phyloP scores from a whole-genome alignment of 1,140 invertebrate genomes.

The Caenorhabditis briggsae region DNA sequence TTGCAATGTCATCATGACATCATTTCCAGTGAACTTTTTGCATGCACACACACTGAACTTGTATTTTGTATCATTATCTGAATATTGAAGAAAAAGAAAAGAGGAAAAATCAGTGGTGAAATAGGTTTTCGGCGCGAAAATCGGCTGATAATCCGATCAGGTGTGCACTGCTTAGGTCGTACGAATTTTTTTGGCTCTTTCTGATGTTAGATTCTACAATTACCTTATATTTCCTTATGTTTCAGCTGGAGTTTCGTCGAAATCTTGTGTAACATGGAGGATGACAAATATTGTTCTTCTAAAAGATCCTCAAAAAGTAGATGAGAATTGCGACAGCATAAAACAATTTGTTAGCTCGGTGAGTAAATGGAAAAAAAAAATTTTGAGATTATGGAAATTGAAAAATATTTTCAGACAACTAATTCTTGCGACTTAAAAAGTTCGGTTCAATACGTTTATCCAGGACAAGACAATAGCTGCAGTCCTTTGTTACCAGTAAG shows the following conservation, averaged over 20 bases:
- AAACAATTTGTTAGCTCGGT: background rate
- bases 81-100: background rate
- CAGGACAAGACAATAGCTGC: background rate
- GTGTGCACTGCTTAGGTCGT: slow-evolving; percentile 17
- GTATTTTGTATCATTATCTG: too few species aligned
- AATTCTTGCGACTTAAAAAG: background rate
- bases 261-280: background rate
- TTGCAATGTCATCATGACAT: slow-evolving; percentile 23
- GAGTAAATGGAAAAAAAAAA: background rate
- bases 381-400: background rate
- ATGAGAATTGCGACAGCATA: background rate
- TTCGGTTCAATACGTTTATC: background rate
- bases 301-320: background rate
- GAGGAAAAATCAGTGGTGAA: background rate
- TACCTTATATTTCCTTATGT: background rate
- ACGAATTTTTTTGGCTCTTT: background rate
- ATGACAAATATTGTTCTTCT: slow-evolving; percentile 18
- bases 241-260: background rate
- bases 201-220: background rate
- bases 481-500: background rate
- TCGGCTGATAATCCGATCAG: slow-evolving; percentile 4
- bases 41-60: background rate
- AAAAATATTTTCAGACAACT: background rate
- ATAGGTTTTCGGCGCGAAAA: slow-evolving; percentile 14
- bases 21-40: slow-evolving; percentile 17